A percentile compares a stretch with the other conserved stretches of the same genome.
phyloP scores from a whole-genome alignment of 2,797 vertebrate species.

The Psittacula derbiana region DNA sequence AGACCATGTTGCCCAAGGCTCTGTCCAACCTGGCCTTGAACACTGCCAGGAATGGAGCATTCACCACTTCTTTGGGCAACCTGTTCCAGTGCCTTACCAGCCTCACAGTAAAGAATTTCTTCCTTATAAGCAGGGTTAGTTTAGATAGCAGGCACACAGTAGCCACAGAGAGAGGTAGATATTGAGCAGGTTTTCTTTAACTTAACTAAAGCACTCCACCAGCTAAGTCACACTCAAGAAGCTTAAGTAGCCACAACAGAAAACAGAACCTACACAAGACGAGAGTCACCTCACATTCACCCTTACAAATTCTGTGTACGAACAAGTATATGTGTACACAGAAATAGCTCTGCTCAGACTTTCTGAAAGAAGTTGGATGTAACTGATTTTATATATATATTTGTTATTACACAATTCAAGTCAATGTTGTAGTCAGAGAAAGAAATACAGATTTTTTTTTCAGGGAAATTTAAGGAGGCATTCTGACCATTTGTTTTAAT shows the following conservation, averaged over 20 bases:
- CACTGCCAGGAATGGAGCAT: not conserved
- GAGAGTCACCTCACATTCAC: not conserved
- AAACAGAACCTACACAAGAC: not conserved
- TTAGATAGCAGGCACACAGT: not conserved
- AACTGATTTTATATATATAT: not conserved
- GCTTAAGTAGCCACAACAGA: not conserved
- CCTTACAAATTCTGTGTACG: fast-evolving
- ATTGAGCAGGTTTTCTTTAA: not conserved
- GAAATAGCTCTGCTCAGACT: not conserved
- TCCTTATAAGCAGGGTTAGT: not conserved
- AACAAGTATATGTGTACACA: not conserved
- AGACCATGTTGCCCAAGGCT: not conserved
- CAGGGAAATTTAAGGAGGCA: not conserved
- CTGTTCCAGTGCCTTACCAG: not conserved
- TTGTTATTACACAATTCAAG: not conserved
- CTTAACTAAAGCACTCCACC: not conserved
- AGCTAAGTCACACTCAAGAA: not conserved
- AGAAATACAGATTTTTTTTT: not conserved
- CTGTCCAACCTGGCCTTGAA: not conserved
- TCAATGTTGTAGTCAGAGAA: not conserved
- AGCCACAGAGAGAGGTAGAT: not conserved
- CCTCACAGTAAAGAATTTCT: not conserved
- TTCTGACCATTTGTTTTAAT: not conserved
- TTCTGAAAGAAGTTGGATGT: not conserved
- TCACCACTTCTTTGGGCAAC: not conserved